These are phyloP conservation scores for Aphelenchoides fujianensis DNA, from an alignment of 1,140 invertebrate genomes.

Conservation along the genomic window DNA sequence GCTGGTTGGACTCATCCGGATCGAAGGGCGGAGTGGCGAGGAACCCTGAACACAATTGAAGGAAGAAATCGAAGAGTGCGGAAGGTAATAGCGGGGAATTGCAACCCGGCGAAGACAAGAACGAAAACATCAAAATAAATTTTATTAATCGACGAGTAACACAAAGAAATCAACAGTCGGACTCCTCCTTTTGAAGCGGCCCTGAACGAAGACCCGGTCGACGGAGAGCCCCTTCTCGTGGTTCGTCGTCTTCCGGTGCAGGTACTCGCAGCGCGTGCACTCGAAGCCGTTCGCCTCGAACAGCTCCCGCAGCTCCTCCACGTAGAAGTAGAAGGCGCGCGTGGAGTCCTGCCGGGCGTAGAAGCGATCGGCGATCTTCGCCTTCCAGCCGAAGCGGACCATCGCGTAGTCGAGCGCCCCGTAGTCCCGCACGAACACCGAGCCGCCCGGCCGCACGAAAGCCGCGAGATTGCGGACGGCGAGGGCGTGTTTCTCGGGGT, in stretches of 20 bases:
- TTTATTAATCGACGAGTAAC: neutral
- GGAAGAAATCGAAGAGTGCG: too few relatives aligned
- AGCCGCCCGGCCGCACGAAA: conserved; percentile 58
- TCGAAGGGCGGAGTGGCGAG: too few relatives aligned
- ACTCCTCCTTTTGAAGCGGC: conserved; percentile 44
- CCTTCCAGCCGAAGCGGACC: conserved; percentile 82
- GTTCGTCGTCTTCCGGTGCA: conserved; percentile 50
- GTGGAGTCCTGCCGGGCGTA: conserved; percentile 97
- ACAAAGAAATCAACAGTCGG: neutral
- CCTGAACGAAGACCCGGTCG: conserved; percentile 52
- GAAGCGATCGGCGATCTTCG: conserved; percentile 67
- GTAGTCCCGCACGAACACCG: conserved; percentile 35
- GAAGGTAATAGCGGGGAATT: too few relatives aligned
- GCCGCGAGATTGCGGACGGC: conserved; percentile 72
- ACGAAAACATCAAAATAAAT: too few relatives aligned
- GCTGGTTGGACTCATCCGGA: neutral
- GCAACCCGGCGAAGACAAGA: too few relatives aligned
- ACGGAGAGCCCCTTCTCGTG: conserved; percentile 50
- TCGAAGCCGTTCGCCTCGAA: conserved; percentile 48
- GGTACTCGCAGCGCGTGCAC: conserved; percentile 39
- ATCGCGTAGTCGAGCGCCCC: conserved; percentile 83
- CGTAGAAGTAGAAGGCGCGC: conserved; percentile 85
- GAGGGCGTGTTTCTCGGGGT: conserved; percentile 74
- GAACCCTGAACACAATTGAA: too few relatives aligned
- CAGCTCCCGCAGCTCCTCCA: conserved; percentile 48